Conservation (phyloP, 2,113 vertebrate species). For the Anthoscopus minutus region DNA sequence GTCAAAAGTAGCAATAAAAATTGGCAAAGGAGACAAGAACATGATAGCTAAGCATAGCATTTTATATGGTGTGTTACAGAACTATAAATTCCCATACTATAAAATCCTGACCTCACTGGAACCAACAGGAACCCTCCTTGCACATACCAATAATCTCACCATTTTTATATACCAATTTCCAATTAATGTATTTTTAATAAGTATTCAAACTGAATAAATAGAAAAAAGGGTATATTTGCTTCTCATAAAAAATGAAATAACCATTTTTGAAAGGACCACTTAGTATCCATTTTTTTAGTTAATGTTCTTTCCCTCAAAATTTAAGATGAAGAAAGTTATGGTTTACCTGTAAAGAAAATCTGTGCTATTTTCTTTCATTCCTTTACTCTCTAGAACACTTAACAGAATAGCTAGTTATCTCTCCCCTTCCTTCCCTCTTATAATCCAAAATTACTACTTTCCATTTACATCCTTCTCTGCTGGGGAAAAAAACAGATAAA, state of each 20-base stretch:
- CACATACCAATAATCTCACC: not conserved
- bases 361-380: not conserved
- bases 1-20: slow-evolving; percentile 51
- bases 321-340: not conserved
- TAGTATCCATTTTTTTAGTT: not conserved
- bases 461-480: not conserved
- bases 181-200: not conserved
- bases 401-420: not conserved
- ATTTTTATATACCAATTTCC: not conserved
- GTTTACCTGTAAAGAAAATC: not conserved
- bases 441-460: not conserved
- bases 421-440: not conserved
- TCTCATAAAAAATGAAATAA: not conserved
- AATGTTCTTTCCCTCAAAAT: not conserved
- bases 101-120: slow-evolving; percentile 18
- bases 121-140: not conserved
- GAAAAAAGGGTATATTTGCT: not conserved
- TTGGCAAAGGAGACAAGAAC: slow-evolving; percentile 39
- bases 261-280: not conserved
- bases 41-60: not conserved
- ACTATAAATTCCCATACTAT: slow-evolving; percentile 7
- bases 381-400: not conserved
- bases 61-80: slow-evolving; percentile 14
- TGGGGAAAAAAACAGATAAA: not conserved
- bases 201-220: not conserved